These are phyloP conservation scores for Bemisia tabaci DNA, from an alignment of 1,140 invertebrate genomes.

Conservation along the genomic window DNA sequence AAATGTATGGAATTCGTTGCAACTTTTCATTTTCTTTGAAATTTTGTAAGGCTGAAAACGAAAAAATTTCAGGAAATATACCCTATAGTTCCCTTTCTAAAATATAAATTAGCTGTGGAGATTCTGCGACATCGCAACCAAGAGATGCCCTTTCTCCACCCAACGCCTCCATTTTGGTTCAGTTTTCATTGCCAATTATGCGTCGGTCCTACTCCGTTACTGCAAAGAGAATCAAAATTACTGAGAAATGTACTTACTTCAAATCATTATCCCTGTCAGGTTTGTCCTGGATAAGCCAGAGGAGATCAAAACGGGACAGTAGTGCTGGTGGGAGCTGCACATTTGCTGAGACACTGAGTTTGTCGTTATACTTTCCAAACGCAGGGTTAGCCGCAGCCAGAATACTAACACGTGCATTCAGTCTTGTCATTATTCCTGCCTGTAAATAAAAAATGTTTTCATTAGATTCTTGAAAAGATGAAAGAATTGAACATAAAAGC, in stretches of 20 bases:
- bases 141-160: too few species aligned
- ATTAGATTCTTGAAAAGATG: slow-evolving; percentile 3
- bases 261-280: slow-evolving; percentile 87
- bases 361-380: slow-evolving; percentile 94
- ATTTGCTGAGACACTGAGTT: slow-evolving; percentile 90
- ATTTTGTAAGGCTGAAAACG: too few species aligned
- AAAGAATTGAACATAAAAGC: slow-evolving; percentile 7
- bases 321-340: slow-evolving; percentile 96
- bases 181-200: too few species aligned
- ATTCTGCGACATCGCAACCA: too few species aligned
- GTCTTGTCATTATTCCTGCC: slow-evolving; percentile 94
- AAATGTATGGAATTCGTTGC: too few species aligned
- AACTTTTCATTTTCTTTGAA: too few species aligned
- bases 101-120: too few species aligned
- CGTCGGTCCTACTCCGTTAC: too few species aligned
- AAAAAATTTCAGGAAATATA: too few species aligned
- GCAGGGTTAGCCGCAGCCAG: slow-evolving; percentile 98
- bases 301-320: slow-evolving; percentile 90
- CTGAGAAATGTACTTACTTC: slow-evolving; percentile 34
- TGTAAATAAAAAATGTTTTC: slow-evolving; percentile 27
- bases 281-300: slow-evolving; percentile 95
- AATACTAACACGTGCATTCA: slow-evolving; percentile 74
- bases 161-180: too few species aligned
- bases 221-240: too few species aligned
- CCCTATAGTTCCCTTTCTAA: too few species aligned